A percentile compares a stretch with the other conserved stretches of the same genome.
phyloP scores from a whole-genome alignment of 2,888 invertebrate species.

The Folsomia manolachei region DNA sequence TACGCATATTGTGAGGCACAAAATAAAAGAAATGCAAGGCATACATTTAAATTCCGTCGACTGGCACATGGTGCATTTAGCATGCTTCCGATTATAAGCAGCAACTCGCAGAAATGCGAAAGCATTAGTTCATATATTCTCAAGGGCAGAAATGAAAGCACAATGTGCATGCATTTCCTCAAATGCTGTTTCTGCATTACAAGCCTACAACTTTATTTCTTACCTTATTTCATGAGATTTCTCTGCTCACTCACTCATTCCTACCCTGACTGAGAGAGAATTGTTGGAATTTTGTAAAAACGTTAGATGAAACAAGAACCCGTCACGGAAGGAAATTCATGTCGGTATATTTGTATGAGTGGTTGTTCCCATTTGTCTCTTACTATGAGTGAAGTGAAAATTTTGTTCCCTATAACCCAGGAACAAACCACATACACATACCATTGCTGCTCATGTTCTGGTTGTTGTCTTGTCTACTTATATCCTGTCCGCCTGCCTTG shows the following conservation, averaged over 20 bases:
- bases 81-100: too few species aligned
- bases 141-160: neutral
- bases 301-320: neutral
- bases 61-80: too few species aligned
- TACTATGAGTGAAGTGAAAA: neutral
- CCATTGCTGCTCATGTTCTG: too few species aligned
- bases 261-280: too few species aligned
- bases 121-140: neutral
- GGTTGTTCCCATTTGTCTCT: neutral
- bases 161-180: conserved; percentile 11
- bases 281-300: neutral
- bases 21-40: too few species aligned
- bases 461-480: neutral
- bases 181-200: neutral
- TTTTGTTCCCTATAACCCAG: too few species aligned
- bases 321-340: neutral
- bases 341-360: conserved; percentile 2
- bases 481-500: neutral
- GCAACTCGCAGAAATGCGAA: too few species aligned
- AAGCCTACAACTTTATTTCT: too few species aligned
- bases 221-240: neutral
- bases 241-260: neutral
- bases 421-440: too few species aligned
- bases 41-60: too few species aligned
- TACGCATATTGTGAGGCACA: too few species aligned